Evolutionary conservation across 2,888 invertebrate species (phyloP).

Genomic region (Eristalis tenax): DNA sequence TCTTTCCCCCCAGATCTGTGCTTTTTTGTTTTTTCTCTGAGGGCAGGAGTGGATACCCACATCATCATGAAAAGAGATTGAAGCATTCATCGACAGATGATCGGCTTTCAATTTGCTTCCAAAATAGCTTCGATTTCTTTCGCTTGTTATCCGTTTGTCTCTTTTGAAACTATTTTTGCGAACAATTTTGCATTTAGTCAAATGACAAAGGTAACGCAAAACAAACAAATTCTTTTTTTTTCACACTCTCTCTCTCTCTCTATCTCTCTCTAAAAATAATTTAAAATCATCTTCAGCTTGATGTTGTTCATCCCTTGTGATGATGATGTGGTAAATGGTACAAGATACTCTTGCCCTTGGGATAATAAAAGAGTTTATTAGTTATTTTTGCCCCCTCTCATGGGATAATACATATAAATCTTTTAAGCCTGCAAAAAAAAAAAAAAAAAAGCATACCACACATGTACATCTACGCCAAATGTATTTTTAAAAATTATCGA

Average conservation of each 20-base stretch:
- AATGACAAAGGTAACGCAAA: too few species aligned
- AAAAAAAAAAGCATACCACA: neutral
- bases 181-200: too few species aligned
- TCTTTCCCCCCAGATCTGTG: neutral
- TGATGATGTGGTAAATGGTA: neutral
- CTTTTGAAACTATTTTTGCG: too few species aligned
- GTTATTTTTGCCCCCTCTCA: slow-evolving; percentile 29
- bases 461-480: neutral
- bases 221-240: too few species aligned
- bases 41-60: too few species aligned
- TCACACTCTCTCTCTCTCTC: too few species aligned
- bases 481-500: slow-evolving; percentile 45
- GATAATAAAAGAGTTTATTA: slow-evolving; percentile 33
- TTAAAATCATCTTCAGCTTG: too few species aligned
- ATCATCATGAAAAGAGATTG: too few species aligned
- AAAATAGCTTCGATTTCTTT: neutral
- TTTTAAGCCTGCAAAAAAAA: neutral
- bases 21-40: neutral
- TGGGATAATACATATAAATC: neutral
- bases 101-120: too few species aligned
- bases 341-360: slow-evolving; percentile 36
- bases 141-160: too few species aligned
- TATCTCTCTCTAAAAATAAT: too few species aligned
- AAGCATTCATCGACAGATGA: too few species aligned
- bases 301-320: neutral